Conservation (phyloP, 1,140 invertebrate species). For the Scylla paramamosain region DNA sequence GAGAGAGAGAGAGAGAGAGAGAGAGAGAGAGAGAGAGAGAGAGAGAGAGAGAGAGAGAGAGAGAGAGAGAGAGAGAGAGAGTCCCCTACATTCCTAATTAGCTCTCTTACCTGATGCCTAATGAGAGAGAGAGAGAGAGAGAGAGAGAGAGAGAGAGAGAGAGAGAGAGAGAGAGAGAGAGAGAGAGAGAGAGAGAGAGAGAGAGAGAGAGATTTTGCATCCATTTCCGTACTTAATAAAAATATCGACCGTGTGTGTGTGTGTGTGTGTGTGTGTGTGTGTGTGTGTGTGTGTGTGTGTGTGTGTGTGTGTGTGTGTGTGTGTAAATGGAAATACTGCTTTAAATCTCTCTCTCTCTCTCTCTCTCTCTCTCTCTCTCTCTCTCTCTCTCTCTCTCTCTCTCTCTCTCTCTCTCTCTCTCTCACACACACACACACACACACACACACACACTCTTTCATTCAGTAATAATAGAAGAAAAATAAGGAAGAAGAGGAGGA, state of each 20-base stretch:
- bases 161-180: neutral
- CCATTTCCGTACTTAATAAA: neutral
- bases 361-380: neutral
- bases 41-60: slow-evolving; percentile 5
- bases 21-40: slow-evolving; percentile 24
- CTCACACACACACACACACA: no score
- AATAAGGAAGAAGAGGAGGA: no score
- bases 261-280: slow-evolving; percentile 14
- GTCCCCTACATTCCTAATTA: neutral
- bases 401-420: neutral
- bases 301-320: slow-evolving; percentile 32
- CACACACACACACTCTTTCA: no score
- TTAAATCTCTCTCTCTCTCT: neutral
- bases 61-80: neutral
- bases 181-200: slow-evolving; percentile 5
- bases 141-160: neutral
- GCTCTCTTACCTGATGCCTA: no score
- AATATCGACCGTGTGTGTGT: neutral
- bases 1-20: neutral
- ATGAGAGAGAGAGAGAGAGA: neutral
- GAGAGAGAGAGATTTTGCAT: neutral
- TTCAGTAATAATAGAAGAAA: no score
- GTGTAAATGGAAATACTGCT: neutral
- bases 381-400: neutral
- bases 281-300: slow-evolving; percentile 21